phyloP scores from a whole-genome alignment of 2,113 vertebrate genomes.

The Todiramphus chloris region DNA sequence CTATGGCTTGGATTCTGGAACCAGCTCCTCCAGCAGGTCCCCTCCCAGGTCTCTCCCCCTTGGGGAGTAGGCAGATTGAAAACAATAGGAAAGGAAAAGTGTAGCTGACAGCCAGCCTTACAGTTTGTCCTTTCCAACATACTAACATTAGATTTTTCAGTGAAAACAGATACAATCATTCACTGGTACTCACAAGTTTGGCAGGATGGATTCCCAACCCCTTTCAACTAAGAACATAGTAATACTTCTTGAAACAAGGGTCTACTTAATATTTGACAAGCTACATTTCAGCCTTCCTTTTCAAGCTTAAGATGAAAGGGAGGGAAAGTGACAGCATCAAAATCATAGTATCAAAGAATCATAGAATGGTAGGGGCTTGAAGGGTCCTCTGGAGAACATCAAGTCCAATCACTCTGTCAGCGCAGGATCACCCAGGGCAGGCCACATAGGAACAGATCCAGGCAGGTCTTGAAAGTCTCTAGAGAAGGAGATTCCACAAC shows the following conservation, averaged over 20 bases:
- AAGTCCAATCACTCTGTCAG: too few species aligned
- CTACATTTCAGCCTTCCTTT: neutral
- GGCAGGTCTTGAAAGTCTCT: too few species aligned
- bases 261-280: neutral
- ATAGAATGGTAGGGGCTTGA: too few species aligned
- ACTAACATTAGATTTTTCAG: neutral
- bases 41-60: neutral
- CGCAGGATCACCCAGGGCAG: too few species aligned
- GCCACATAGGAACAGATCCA: too few species aligned
- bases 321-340: neutral
- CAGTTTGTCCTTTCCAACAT: neutral
- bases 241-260: neutral
- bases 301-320: neutral
- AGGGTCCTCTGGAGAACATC: too few species aligned
- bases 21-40: neutral
- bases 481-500: too few species aligned
- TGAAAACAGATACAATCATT: neutral
- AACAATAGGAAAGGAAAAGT: neutral
- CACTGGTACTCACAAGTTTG: neutral
- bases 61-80: neutral
- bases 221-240: neutral
- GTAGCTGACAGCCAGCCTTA: neutral
- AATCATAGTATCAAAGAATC: neutral
- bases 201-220: neutral
- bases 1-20: neutral